phyloP scores from a whole-genome alignment of 2,113 vertebrate species.

The Gracilinanus agilis region DNA sequence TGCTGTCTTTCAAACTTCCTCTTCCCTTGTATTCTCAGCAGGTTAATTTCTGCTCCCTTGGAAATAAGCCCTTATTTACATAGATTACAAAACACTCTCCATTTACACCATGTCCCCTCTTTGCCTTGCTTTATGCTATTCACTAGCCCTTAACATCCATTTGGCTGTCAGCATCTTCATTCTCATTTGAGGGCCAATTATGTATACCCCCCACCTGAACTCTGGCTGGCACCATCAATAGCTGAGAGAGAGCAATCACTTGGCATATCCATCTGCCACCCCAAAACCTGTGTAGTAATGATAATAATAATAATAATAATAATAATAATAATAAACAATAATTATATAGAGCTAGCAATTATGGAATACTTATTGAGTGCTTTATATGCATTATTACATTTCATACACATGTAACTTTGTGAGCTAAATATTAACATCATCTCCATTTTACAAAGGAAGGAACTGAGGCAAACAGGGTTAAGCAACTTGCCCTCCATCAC shows the following conservation, averaged over 20 bases:
- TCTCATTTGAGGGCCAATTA: not conserved
- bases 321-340: not conserved
- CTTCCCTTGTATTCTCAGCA: not conserved
- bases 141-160: not conserved
- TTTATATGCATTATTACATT: not conserved
- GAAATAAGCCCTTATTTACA: constrained; percentile 9
- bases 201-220: not conserved
- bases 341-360: not conserved
- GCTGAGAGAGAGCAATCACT: not conserved
- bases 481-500: not conserved
- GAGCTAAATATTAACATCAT: not conserved
- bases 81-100: not conserved
- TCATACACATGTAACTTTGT: not conserved
- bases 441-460: not conserved
- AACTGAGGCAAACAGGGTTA: not conserved
- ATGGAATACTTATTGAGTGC: not conserved
- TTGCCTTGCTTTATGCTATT: not conserved
- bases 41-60: not conserved
- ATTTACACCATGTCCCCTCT: not conserved
- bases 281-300: not conserved
- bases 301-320: not conserved
- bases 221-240: not conserved
- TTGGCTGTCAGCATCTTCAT: not conserved
- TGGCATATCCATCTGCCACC: not conserved
- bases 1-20: not conserved